These are phyloP conservation scores for Anas georgica DNA, from an alignment of 2,797 vertebrate genomes.

Conservation along the genomic window DNA sequence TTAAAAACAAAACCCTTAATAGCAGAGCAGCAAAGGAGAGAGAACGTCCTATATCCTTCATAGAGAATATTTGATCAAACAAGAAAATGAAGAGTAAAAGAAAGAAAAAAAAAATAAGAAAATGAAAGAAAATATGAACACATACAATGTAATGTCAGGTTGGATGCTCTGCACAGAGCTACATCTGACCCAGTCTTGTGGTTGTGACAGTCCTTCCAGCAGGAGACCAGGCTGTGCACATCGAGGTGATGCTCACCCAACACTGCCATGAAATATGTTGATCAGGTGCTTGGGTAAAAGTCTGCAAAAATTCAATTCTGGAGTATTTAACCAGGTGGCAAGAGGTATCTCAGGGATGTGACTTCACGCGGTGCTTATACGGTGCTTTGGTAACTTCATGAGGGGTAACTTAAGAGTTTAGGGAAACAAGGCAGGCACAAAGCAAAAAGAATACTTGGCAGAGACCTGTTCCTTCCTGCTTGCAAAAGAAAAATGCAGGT, in stretches of 20 bases:
- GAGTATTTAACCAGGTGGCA: not conserved
- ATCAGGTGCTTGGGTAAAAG: not conserved
- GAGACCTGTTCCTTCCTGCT: not conserved
- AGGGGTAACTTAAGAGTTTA: rapidly evolving
- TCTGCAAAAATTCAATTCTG: not conserved
- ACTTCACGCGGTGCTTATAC: rapidly evolving
- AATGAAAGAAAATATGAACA: not conserved
- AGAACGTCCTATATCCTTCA: not conserved
- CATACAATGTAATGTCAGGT: not conserved
- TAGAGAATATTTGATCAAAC: not conserved
- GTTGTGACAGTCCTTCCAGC: not conserved
- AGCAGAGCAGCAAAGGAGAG: not conserved
- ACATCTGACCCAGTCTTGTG: not conserved
- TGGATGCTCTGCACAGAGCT: not conserved
- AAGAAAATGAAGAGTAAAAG: not conserved
- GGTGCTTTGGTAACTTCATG: not conserved
- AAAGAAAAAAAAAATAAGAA: not conserved
- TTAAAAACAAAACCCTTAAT: not conserved
- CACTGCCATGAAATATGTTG: not conserved
- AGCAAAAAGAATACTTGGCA: not conserved
- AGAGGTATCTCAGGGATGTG: not conserved
- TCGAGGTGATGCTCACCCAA: not conserved
- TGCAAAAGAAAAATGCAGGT: not conserved
- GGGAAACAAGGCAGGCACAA: not conserved
- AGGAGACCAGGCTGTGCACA: too few species aligned